Conservation (phyloP, 1,140 invertebrate species). For the Tribolium castaneum region DNA sequence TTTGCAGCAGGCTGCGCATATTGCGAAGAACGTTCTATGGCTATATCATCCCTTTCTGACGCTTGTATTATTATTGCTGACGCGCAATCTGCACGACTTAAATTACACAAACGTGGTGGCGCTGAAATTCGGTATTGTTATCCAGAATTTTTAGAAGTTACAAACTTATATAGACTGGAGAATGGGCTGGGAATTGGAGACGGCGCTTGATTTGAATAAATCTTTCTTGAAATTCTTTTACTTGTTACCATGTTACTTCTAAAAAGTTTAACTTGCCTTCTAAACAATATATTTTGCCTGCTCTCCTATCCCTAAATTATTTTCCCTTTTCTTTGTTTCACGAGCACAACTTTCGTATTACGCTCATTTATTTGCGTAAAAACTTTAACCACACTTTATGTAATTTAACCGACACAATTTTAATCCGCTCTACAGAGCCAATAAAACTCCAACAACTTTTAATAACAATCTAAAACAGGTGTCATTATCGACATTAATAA, state of each 20-base stretch:
- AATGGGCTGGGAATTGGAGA: conserved; percentile 34
- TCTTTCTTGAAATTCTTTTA: conserved; percentile 30
- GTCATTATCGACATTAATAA: too few relatives aligned
- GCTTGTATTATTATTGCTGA: conserved; percentile 53
- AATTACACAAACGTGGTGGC: conserved; percentile 51
- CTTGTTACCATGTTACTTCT: conserved; percentile 36
- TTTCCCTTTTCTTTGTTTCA: conserved; percentile 42
- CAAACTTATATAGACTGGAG: conserved; percentile 38
- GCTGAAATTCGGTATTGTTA: conserved; percentile 41
- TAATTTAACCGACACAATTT: conserved; percentile 38
- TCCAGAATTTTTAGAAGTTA: conserved; percentile 42
- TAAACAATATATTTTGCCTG: conserved; percentile 40
- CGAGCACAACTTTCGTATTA: conserved; percentile 17
- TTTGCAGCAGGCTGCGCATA: conserved; percentile 47
- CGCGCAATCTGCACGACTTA: conserved; percentile 52
- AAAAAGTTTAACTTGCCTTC: conserved; percentile 38
- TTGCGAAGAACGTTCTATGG: conserved; percentile 50
- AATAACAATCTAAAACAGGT: too few relatives aligned
- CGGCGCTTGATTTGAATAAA: conserved; percentile 41
- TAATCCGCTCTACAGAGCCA: conserved; percentile 1
- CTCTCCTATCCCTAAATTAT: conserved; percentile 36
- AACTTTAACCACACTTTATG: conserved; percentile 18
- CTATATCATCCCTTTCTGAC: conserved; percentile 53
- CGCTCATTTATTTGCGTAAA: conserved; percentile 40
- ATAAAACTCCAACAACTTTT: too few relatives aligned